A percentile compares a stretch with the other conserved stretches of the same genome.
Evolutionary conservation across 1,140 invertebrate species (phyloP).

Genomic region (Lineus longissimus): DNA sequence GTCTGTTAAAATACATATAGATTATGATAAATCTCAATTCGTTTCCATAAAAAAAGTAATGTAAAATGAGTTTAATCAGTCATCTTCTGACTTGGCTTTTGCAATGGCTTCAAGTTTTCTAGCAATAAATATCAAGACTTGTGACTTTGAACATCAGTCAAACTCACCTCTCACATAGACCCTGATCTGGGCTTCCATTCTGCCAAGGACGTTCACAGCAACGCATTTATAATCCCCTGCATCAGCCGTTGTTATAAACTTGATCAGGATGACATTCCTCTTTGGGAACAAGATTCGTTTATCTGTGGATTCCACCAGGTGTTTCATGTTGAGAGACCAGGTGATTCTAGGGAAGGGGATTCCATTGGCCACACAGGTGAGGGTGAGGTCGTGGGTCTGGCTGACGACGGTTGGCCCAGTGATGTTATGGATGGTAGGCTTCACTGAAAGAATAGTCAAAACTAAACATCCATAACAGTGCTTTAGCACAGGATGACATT

Average conservation of each 20-base stretch:
- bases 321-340: background rate
- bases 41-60: too few species aligned
- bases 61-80: too few species aligned
- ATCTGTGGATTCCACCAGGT: background rate
- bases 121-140: too few species aligned
- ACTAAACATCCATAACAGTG: too few species aligned
- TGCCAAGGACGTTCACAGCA: background rate
- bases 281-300: background rate
- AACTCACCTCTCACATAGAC: conserved; percentile 1
- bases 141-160: too few species aligned
- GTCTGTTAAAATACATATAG: too few species aligned
- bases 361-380: background rate
- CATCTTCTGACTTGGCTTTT: too few species aligned
- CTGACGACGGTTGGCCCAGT: background rate
- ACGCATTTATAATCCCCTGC: conserved; percentile 2
- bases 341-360: background rate
- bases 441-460: too few species aligned
- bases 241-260: background rate
- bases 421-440: too few species aligned
- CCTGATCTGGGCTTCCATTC: background rate
- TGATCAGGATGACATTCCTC: background rate
- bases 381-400: background rate
- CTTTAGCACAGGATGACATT: too few species aligned
- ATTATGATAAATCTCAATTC: too few species aligned
- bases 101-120: too few species aligned